Percentiles rank a stretch among this genome's conserved stretches.
phyloP scores from a whole-genome alignment of 2,888 invertebrate genomes.

The Chloroclysta siterata region DNA sequence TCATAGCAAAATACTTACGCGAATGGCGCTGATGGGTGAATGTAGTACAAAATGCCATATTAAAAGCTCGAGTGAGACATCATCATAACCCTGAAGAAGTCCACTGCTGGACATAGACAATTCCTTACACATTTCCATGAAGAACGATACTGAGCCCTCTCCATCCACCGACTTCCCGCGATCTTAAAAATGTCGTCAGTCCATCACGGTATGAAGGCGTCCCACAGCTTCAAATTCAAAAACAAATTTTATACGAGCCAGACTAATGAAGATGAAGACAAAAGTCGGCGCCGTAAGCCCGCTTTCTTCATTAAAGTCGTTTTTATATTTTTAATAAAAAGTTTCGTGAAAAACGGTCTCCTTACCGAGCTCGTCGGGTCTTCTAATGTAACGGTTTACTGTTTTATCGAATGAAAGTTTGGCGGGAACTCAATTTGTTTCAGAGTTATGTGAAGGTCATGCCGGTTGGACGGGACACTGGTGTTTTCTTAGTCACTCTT shows the following conservation, averaged over 20 bases:
- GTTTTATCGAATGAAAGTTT: conserved; percentile 26
- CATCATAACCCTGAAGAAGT: too few species aligned
- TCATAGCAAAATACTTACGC: too few species aligned
- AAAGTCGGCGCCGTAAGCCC: background rate
- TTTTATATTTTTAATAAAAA: conserved; percentile 65
- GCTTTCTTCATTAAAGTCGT: conserved; percentile 19
- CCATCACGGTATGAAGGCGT: too few species aligned
- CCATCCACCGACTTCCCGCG: too few species aligned
- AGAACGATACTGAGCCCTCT: too few species aligned
- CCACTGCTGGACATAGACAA: too few species aligned
- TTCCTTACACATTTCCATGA: too few species aligned
- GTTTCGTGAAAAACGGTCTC: conserved; percentile 56
- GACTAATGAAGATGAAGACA: background rate
- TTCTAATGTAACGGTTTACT: conserved; percentile 37
- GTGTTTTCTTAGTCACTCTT: background rate
- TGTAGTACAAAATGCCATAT: too few species aligned
- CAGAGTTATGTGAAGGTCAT: conserved; percentile 9
- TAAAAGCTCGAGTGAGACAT: too few species aligned
- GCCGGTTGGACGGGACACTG: background rate
- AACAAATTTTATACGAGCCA: background rate
- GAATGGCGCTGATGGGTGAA: too few species aligned
- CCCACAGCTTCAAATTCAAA: too few species aligned
- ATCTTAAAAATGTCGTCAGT: too few species aligned
- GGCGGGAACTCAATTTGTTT: conserved; percentile 22
- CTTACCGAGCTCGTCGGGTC: conserved; percentile 36